Percentiles rank a stretch among this genome's conserved stretches.
phyloP scores from a whole-genome alignment of 1,140 invertebrate species.

The Dendroctonus ponderosae region DNA sequence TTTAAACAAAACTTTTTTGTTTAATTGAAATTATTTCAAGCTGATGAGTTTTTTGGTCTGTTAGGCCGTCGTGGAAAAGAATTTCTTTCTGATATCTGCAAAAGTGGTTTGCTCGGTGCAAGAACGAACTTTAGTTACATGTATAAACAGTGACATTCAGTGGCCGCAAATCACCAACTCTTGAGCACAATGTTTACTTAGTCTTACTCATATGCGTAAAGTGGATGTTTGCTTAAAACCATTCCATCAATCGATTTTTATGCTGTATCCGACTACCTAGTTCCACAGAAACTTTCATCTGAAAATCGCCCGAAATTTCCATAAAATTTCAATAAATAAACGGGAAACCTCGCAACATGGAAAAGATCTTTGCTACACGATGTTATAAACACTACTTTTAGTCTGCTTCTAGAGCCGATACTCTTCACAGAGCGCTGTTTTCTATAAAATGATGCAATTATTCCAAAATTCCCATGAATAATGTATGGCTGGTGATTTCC shows the following conservation, averaged over 20 bases:
- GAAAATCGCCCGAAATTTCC: not conserved
- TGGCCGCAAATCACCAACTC: not conserved
- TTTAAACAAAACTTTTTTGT: too few species aligned
- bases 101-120: too few species aligned
- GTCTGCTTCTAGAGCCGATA: not conserved
- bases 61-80: too few species aligned
- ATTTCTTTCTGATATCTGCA: too few species aligned
- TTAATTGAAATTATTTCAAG: too few species aligned
- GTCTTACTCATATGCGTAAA: not conserved
- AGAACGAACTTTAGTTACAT: too few species aligned
- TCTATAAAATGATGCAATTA: constrained; percentile 17
- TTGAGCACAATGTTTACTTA: not conserved
- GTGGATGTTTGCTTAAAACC: too few species aligned
- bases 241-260: not conserved
- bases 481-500: constrained; percentile 1
- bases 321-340: constrained; percentile 21
- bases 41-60: too few species aligned
- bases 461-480: constrained; percentile 13
- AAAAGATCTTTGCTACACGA: constrained; percentile 13
- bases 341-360: constrained; percentile 9
- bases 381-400: not conserved
- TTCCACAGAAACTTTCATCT: too few species aligned
- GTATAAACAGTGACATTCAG: not conserved
- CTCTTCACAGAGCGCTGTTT: constrained; percentile 1
- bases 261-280: too few species aligned